Base-by-base conservation (phyloP, 2,797 vertebrate genomes). In the Etheostoma nigrum region DNA sequence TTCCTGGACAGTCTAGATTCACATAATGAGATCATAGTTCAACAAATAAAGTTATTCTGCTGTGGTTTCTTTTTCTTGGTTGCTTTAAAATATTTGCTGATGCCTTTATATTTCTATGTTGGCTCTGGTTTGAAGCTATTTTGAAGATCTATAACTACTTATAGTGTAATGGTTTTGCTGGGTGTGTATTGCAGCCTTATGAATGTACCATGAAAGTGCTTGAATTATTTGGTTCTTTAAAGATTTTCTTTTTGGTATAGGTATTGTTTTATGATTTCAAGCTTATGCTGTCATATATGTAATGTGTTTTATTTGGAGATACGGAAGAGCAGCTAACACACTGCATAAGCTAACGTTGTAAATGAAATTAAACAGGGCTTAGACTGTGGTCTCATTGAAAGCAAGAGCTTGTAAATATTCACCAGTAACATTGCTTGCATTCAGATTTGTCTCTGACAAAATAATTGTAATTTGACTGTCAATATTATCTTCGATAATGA, bases 41-140 rank as follows among this genome's bases (percentile, higher is more conserved):
- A 48, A 54, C 58, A 74, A 72, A 76, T 76, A 18, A 78, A 83
- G 74, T 89, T 84, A 76, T 74, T 86, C 48, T 79, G 75, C 70
- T 79, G 69, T 33, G 52, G 65, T 77, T 76, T 88, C 55, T 45
- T 66, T 79, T 84, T 74, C 40, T 55, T 15, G 5, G 52, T 64
- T 65, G 59, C 62, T 72, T 75, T 48, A 69, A 85, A 72, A 60
- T 40, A 75, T 54, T 36, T 57, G 61, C 76, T 86, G 70, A 81
- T 75, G 65, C 40, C 42, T 69, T 36, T 21, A 54, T 68, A 54
- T 48, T 55, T 71, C 44, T n/a, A 19, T 42, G 59, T 42, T 15
- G 33, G 14, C 30, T 57, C 54, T 76, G 68, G n/a, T 76, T 69
- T 65, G 48, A 60, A 83, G 75, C 53, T 51, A 27, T 71, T 69